phyloP scores from a whole-genome alignment of 1,140 invertebrate species.

The Drosophila tropicalis region DNA sequence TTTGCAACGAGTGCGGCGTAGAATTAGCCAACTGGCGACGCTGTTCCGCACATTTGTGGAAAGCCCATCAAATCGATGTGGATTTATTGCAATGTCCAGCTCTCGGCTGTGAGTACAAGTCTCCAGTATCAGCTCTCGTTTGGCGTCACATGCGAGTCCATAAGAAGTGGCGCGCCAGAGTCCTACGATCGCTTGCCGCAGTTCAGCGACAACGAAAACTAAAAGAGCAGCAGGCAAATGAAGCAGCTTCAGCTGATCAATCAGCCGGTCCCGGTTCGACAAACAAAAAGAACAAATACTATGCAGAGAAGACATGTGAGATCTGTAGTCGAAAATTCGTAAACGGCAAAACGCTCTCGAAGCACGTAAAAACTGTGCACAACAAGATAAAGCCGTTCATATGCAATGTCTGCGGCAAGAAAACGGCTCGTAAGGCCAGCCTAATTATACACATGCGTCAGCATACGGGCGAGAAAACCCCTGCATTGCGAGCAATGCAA shows the following conservation, averaged over 20 bases:
- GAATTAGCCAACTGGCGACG: slow-evolving; percentile 86
- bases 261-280: background rate
- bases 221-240: slow-evolving; percentile 33
- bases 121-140: slow-evolving; percentile 82
- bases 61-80: slow-evolving; percentile 87
- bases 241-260: slow-evolving; percentile 8
- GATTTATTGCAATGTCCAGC: slow-evolving; percentile 87
- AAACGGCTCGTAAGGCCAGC: slow-evolving; percentile 88
- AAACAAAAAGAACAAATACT: slow-evolving; percentile 84
- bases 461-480: slow-evolving; percentile 87
- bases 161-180: slow-evolving; percentile 65
- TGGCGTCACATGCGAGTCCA: slow-evolving; percentile 81
- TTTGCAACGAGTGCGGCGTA: slow-evolving; percentile 84
- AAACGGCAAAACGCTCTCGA: slow-evolving; percentile 89
- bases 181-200: slow-evolving; percentile 57
- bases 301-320: slow-evolving; percentile 88
- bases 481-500: slow-evolving; percentile 72
- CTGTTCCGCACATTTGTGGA: slow-evolving; percentile 88
- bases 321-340: slow-evolving; percentile 89
- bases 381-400: slow-evolving; percentile 90
- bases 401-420: slow-evolving; percentile 90
- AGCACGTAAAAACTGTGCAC: slow-evolving; percentile 91
- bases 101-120: slow-evolving; percentile 86
- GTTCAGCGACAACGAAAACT: slow-evolving; percentile 54
- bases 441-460: slow-evolving; percentile 89